Evolutionary conservation across 1,140 invertebrate genomes (phyloP).

Genomic region (Trachymyrmex cornetzi): DNA sequence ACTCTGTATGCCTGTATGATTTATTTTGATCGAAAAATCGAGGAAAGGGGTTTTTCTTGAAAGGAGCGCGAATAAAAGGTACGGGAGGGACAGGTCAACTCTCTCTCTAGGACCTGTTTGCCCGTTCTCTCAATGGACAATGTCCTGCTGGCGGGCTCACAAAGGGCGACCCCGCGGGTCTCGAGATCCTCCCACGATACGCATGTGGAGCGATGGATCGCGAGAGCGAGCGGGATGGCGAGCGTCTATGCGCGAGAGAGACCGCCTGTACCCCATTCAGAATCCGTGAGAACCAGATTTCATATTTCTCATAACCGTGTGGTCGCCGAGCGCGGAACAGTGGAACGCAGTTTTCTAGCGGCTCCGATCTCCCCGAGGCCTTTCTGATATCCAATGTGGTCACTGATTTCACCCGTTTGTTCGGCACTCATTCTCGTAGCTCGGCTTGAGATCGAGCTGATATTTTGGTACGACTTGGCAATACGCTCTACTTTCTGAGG

Average conservation of each 20-base stretch:
- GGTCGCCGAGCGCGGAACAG: constrained; percentile 70
- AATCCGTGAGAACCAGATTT: constrained; percentile 87
- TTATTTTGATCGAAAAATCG: constrained; percentile 85
- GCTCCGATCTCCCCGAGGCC: constrained; percentile 35
- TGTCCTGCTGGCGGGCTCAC: constrained; percentile 83
- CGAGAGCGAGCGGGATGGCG: constrained; percentile 65
- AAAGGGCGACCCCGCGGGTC: constrained; percentile 74
- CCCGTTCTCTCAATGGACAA: constrained; percentile 85
- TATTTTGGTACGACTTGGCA: constrained; percentile 41
- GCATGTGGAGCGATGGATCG: constrained; percentile 82
- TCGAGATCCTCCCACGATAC: constrained; percentile 87
- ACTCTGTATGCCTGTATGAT: constrained; percentile 84
- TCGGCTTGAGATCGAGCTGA: constrained; percentile 38
- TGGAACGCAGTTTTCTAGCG: constrained; percentile 72
- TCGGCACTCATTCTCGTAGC: constrained; percentile 61
- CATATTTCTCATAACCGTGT: constrained; percentile 86
- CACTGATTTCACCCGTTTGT: constrained; percentile 83
- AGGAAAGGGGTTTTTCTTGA: constrained; percentile 83
- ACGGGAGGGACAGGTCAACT: constrained; percentile 84
- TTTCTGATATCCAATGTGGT: constrained; percentile 71
- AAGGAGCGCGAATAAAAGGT: constrained; percentile 76
- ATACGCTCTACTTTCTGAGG: constrained; percentile 45
- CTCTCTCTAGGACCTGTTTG: constrained; percentile 84
- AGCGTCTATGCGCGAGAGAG: constrained; percentile 41
- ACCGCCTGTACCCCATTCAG: constrained; percentile 80